Evolutionary conservation across 2,113 vertebrate genomes (phyloP).

Genomic region (Cavia aperea): DNA sequence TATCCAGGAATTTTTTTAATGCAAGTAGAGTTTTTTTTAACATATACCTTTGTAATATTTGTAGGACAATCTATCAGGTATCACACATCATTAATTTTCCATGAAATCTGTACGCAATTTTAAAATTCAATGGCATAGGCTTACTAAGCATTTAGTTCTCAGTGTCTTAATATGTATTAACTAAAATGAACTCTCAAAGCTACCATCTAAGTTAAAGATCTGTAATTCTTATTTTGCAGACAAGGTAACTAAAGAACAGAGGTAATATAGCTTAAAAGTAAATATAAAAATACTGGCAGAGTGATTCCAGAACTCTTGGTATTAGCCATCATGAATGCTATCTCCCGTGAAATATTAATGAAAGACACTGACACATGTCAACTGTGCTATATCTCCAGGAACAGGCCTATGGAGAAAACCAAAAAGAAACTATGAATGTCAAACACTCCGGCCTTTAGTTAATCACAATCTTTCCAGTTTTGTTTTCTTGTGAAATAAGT

Average conservation of each 20-base stretch:
- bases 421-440: conserved; percentile 27
- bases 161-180: background rate
- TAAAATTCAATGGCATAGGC: background rate
- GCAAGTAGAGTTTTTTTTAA: background rate
- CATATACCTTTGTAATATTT: background rate
- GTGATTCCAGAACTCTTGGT: background rate
- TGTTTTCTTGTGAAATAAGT: conserved; percentile 24
- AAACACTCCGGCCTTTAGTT: background rate
- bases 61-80: background rate
- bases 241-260: background rate
- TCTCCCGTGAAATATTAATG: background rate
- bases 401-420: background rate
- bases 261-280: background rate
- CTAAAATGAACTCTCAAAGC: background rate
- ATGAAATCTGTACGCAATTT: conserved; percentile 8
- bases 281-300: background rate
- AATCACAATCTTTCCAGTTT: conserved; percentile 13
- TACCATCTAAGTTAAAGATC: background rate
- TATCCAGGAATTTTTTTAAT: background rate
- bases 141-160: background rate
- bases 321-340: background rate
- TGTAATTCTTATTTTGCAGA: background rate
- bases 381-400: background rate
- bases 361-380: background rate
- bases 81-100: background rate